Evolutionary conservation across 2,797 vertebrate species (phyloP), one percentile per base, ranked within the genome.

Genomic region (Micrastur ruficollis): DNA sequence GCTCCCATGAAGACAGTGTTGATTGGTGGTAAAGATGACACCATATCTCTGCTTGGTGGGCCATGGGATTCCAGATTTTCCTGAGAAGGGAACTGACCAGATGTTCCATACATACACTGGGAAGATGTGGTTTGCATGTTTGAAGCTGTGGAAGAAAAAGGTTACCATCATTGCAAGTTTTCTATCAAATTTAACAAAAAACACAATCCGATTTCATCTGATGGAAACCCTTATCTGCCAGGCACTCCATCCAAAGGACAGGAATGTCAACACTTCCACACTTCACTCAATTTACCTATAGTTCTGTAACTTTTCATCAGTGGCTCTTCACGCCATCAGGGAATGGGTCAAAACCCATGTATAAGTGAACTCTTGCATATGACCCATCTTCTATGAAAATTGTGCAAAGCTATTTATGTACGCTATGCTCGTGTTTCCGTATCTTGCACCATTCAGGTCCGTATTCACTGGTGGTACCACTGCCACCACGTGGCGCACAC

Each of bases 1-100:
- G 98, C 92, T 87, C 99, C 99, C 99, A 99, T 99, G 95, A 99
- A 99, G 92, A 99, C 99, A 3, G 99, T 99, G 93, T 99, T 99
- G 98, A 99, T 99, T 90, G 99, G 99, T 52, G 99, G 99, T 92
- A 99, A 98, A 42, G 99, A 99, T 6, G 99, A 98, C 63, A 99
- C 98, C 96, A 99, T 98, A 91, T 99, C 98, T 95, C 98, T 98
- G 11, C 96, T 97, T 9, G 97, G 94, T 3, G 97, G 96, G 10
- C 98, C 98, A 80, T 98, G 98, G 62, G 98, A 95, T 13, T 99
- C 98, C 97, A 99, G 56, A 67, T 97, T 84, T 90, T 99, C 99
- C 97, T 99, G 99, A 47, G 98, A 96, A 87, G 98, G 71, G 96
- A 99, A 99, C 32, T 98, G 98, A 83, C 90, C 96, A 31, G 98